Evolutionary conservation across 2,888 invertebrate genomes (phyloP).

Genomic region (Busseola fusca): DNA sequence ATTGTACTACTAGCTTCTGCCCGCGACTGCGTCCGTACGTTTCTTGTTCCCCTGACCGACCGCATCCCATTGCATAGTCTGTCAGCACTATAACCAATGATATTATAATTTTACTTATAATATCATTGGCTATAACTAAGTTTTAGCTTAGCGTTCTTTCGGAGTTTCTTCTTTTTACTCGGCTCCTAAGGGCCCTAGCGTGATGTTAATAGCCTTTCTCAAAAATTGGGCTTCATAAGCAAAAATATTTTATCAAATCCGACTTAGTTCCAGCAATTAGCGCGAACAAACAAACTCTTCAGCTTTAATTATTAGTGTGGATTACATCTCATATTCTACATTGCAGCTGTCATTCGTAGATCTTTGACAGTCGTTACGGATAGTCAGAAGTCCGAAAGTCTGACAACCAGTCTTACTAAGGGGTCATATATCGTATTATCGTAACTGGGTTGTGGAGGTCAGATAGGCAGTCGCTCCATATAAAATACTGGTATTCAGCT

Average conservation of each 20-base stretch:
- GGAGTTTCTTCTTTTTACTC: neutral
- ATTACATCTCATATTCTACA: neutral
- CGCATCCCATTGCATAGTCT: neutral
- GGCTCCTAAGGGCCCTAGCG: neutral
- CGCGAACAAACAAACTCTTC: neutral
- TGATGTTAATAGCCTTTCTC: neutral
- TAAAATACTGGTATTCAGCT: no score
- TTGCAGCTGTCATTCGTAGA: constrained; percentile 20
- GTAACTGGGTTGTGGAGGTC: no score
- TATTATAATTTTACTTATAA: no score
- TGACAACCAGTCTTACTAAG: no score
- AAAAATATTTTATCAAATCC: neutral
- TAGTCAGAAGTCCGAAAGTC: no score
- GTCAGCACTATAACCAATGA: no score
- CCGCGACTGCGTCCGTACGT: neutral
- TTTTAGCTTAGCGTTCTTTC: neutral
- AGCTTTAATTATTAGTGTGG: neutral
- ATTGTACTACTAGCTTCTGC: constrained; percentile 53
- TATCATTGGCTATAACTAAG: no score
- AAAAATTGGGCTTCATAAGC: neutral
- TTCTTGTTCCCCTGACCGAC: neutral
- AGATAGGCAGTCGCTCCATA: no score
- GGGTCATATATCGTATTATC: no score
- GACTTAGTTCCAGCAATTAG: neutral
- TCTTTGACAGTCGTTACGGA: no score